A percentile compares a stretch with the other conserved stretches of the same genome.
These are phyloP conservation scores for Pandemis heparana DNA, from an alignment of 2,888 invertebrate genomes.

Conservation along the genomic window DNA sequence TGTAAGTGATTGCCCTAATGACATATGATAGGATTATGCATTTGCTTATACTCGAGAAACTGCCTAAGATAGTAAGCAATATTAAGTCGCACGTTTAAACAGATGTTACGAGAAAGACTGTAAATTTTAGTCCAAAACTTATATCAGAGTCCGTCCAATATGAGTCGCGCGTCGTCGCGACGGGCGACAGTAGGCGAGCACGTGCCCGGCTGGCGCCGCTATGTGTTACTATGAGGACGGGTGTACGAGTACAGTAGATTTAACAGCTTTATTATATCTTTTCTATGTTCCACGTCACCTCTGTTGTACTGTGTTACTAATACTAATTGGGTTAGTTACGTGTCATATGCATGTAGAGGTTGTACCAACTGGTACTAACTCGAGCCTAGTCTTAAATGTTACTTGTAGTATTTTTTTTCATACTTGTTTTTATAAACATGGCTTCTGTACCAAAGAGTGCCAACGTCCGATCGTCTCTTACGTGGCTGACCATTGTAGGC, in stretches of 20 bases:
- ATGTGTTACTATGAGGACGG: background rate
- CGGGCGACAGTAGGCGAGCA: background rate
- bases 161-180: background rate
- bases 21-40: too few relatives aligned
- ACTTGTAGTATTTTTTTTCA: background rate
- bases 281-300: background rate
- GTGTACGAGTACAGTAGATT: background rate
- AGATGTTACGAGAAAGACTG: conserved; percentile 1
- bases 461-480: too few relatives aligned
- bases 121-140: background rate
- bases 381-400: too few relatives aligned
- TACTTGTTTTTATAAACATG: background rate
- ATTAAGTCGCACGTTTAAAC: background rate
- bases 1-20: too few relatives aligned
- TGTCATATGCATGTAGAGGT: too few relatives aligned
- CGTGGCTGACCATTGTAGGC: too few relatives aligned
- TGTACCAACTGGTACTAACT: too few relatives aligned
- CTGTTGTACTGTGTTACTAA: background rate
- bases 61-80: background rate
- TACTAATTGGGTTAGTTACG: too few relatives aligned
- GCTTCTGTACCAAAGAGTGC: too few relatives aligned
- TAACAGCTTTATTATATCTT: background rate
- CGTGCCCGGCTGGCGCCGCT: background rate
- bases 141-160: background rate
- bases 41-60: background rate